These are phyloP conservation scores for Clivina fossor DNA, from an alignment of 2,888 invertebrate species.

Conservation along the genomic window DNA sequence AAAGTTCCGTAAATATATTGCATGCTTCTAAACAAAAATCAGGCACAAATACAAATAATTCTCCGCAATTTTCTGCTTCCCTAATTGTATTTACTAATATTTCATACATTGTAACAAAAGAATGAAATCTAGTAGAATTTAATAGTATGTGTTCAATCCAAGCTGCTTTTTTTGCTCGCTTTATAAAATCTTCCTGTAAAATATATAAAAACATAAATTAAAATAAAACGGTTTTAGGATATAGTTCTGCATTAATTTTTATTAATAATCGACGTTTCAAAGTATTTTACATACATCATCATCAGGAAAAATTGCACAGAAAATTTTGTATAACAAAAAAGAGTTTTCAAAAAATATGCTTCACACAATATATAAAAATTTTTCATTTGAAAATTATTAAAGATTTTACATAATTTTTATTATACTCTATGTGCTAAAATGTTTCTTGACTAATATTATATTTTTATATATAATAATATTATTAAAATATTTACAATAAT, in stretches of 20 bases:
- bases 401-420: too few species aligned
- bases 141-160: slow-evolving; percentile 66
- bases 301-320: too few species aligned
- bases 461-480: slow-evolving; percentile 11
- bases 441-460: too few species aligned
- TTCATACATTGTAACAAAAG: slow-evolving; percentile 59
- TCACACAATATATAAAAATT: too few species aligned
- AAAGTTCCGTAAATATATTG: slow-evolving; percentile 11
- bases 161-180: slow-evolving; percentile 65
- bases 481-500: slow-evolving; percentile 48
- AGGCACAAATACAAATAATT: slow-evolving; percentile 67
- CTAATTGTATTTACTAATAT: slow-evolving; percentile 58
- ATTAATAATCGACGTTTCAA: too few species aligned
- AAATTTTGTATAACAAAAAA: too few species aligned
- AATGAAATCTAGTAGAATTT: slow-evolving; percentile 58
- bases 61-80: slow-evolving; percentile 58
- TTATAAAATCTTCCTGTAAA: slow-evolving; percentile 54
- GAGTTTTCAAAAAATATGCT: too few species aligned
- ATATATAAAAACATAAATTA: slow-evolving; percentile 13
- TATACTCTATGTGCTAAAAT: too few species aligned
- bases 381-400: too few species aligned
- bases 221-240: slow-evolving; percentile 17
- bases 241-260: slow-evolving; percentile 4
- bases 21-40: slow-evolving; percentile 66
- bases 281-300: too few species aligned